Evolutionary conservation across 2,888 invertebrate species (phyloP).

Genomic region (Eurois occulta): DNA sequence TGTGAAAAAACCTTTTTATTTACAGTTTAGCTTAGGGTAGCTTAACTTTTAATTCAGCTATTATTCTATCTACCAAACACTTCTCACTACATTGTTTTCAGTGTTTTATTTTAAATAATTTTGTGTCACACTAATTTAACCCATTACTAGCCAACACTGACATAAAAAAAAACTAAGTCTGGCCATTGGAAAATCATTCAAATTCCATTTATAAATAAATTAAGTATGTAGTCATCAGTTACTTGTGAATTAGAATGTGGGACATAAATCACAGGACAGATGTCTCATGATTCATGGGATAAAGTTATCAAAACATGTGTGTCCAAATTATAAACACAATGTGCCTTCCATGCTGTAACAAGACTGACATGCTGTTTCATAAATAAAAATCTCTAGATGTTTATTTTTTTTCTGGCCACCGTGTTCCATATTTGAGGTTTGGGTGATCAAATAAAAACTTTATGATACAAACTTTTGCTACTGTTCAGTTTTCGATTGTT

Average conservation of each 20-base stretch:
- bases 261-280: constrained; percentile 72
- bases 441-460: constrained; percentile 40
- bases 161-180: constrained; percentile 1
- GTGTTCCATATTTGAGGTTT: constrained; percentile 32
- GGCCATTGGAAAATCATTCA: constrained; percentile 29
- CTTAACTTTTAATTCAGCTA: background rate
- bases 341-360: constrained; percentile 67
- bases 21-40: background rate
- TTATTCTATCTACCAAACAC: background rate
- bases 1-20: background rate
- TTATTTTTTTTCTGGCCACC: constrained; percentile 72
- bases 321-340: constrained; percentile 76
- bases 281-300: constrained; percentile 78
- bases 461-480: constrained; percentile 9
- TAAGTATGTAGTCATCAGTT: constrained; percentile 39
- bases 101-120: background rate
- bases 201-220: constrained; percentile 45
- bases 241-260: constrained; percentile 56
- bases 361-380: constrained; percentile 68
- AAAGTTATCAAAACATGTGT: constrained; percentile 75
- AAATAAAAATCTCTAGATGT: constrained; percentile 75
- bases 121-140: background rate
- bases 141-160: background rate
- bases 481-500: constrained; percentile 7
- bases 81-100: background rate